Base-by-base conservation (phyloP, 1,140 invertebrate genomes). In the Spodoptera litura region DNA sequence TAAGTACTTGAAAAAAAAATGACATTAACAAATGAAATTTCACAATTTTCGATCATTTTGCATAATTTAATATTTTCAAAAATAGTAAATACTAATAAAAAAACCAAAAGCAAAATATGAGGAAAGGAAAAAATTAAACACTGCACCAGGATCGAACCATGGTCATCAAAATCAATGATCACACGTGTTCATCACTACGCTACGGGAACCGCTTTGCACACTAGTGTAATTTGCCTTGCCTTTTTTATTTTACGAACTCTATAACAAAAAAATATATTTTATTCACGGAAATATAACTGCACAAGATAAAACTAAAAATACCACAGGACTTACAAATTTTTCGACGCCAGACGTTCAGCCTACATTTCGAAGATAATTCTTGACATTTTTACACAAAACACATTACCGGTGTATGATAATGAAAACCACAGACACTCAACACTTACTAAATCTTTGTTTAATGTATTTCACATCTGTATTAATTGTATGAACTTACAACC, bases 91-190 rank as follows among this genome's bases (percentile, higher is more conserved):
- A 62, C 20, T 12, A 70, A 31, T 8, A 81, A 61, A 76, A 70
- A 55, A 15, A 77, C 62, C 49, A 78, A 82, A 83, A 79, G 66
- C 51, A 81, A 70, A 78, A 83, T 70, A 79, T 80, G 61, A 75
- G 58, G 76, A 75, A 77, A 78, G 58, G 20, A 79, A 85, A 73
- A 44, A 81, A 68, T 15, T 31, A 75, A 55, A 55, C 27, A 77
- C 20, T n/a, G 15, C 4, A 20, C 61, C 27, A 51, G 75, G 83
- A 80, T 85, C 78, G 86, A 88, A 88, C 86, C 82, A 73, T 68
- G 76, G 64, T 64, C 80, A 61, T 38, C 44, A 73, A 68, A 80
- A 74, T 66, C 13, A 55, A 53, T 72, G 55, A 73, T 52, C 78
- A 82, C 83, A 86, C 83, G 80, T 86, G 81, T 75, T 80, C 59